Percentiles rank a stretch among this genome's conserved stretches.
Conservation (phyloP, 2,113 vertebrate species). For the Nibea coibor region DNA sequence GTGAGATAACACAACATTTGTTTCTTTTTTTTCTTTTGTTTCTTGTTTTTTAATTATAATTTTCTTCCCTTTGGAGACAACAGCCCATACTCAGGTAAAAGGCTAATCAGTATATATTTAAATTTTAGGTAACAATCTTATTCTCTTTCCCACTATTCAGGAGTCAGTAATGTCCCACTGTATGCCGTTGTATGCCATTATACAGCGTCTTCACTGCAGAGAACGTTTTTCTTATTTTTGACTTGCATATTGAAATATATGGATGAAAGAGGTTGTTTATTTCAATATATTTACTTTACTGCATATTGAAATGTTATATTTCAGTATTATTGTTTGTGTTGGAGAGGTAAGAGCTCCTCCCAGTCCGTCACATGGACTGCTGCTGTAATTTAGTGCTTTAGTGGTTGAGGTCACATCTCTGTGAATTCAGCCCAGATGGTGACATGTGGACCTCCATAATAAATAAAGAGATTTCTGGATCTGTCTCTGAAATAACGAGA, state of each 20-base stretch:
- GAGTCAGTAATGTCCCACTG: slow-evolving; percentile 13
- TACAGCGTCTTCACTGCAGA: neutral
- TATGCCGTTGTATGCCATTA: neutral
- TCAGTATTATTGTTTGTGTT: slow-evolving; percentile 61
- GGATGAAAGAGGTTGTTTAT: slow-evolving; percentile 31
- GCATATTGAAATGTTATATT: slow-evolving; percentile 55
- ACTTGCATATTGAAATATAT: slow-evolving; percentile 58
- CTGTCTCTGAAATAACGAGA: neutral
- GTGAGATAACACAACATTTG: slow-evolving; percentile 15
- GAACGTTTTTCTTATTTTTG: slow-evolving; percentile 7
- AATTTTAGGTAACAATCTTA: neutral
- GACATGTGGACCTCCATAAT: slow-evolving; percentile 18
- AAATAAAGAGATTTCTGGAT: slow-evolving; percentile 4
- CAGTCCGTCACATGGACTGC: slow-evolving; percentile 33
- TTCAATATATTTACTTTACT: slow-evolving; percentile 56
- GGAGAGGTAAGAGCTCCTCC: slow-evolving; percentile 14
- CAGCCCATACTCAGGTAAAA: slow-evolving; percentile 68
- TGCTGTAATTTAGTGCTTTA: slow-evolving; percentile 74
- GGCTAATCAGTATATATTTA: slow-evolving; percentile 42
- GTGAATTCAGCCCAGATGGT: slow-evolving; percentile 29
- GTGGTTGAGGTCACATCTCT: slow-evolving; percentile 45
- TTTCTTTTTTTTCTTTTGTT: neutral
- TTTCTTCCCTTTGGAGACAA: slow-evolving; percentile 17
- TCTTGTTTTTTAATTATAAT: neutral
- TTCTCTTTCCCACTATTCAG: slow-evolving; percentile 17